Percentiles rank a stretch among this genome's conserved stretches.
Evolutionary conservation across 2,888 invertebrate genomes (phyloP).

Genomic region (Alcis repandata): DNA sequence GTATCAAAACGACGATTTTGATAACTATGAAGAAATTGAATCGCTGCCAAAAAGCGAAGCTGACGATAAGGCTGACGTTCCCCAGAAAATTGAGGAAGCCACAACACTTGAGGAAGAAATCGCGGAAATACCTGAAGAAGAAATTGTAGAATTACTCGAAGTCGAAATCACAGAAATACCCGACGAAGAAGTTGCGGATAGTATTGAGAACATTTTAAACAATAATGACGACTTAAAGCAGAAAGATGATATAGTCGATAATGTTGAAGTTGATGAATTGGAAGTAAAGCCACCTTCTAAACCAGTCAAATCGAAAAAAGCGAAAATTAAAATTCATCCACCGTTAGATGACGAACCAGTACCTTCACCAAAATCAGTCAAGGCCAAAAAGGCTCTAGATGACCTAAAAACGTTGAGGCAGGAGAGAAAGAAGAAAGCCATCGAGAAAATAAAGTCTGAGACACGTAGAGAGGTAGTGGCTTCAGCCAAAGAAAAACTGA

Average conservation of each 20-base stretch:
- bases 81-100: slow-evolving; percentile 13
- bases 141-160: slow-evolving; percentile 24
- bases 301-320: slow-evolving; percentile 62
- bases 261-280: slow-evolving; percentile 26
- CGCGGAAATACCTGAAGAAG: slow-evolving; percentile 31
- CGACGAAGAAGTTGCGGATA: slow-evolving; percentile 37
- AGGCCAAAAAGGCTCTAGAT: slow-evolving; percentile 67
- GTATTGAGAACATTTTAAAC: neutral
- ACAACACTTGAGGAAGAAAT: slow-evolving; percentile 37
- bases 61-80: no score
- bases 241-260: slow-evolving; percentile 31
- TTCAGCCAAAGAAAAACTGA: slow-evolving; percentile 82
- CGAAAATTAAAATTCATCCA: slow-evolving; percentile 32
- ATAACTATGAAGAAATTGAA: slow-evolving; percentile 31
- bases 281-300: slow-evolving; percentile 45
- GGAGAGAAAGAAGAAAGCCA: slow-evolving; percentile 77
- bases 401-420: slow-evolving; percentile 69
- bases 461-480: slow-evolving; percentile 80
- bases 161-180: slow-evolving; percentile 33
- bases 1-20: slow-evolving; percentile 7
- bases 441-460: slow-evolving; percentile 80
- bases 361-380: slow-evolving; percentile 50
- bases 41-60: slow-evolving; percentile 23
- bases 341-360: slow-evolving; percentile 43
- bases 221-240: slow-evolving; percentile 8